Conservation (phyloP, 2,113 vertebrate genomes). For the Macaca nemestrina region DNA sequence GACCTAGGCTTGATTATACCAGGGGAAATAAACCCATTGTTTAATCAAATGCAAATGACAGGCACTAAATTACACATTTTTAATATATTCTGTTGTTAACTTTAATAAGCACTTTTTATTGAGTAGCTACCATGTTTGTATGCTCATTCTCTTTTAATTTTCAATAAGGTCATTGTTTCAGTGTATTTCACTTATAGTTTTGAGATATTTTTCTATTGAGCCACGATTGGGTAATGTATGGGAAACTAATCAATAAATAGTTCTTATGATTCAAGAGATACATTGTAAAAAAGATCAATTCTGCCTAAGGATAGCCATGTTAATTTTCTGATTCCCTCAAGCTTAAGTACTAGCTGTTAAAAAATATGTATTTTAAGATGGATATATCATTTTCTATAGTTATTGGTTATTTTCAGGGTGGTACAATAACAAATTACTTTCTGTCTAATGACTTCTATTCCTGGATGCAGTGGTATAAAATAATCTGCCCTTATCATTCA, state of each 20-base stretch:
- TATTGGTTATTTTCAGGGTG: background rate
- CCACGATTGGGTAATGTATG: background rate
- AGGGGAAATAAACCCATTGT: background rate
- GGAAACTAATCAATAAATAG: background rate
- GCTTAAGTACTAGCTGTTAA: background rate
- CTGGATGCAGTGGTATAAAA: background rate
- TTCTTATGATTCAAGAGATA: slow-evolving; percentile 32
- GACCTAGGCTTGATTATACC: background rate
- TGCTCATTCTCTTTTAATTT: background rate
- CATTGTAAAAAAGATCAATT: background rate
- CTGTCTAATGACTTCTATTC: background rate
- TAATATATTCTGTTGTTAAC: background rate
- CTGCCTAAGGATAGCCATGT: background rate
- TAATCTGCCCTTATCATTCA: slow-evolving; percentile 58
- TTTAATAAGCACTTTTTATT: background rate
- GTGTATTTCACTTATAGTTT: background rate
- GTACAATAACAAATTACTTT: slow-evolving; percentile 11
- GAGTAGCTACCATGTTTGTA: background rate
- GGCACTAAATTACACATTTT: background rate
- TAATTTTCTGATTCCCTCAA: slow-evolving; percentile 38
- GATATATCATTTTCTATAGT: slow-evolving; percentile 13
- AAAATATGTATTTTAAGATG: background rate
- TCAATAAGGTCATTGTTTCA: background rate
- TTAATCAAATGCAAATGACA: background rate
- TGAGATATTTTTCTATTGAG: background rate